Evolutionary conservation across 1,140 invertebrate genomes (phyloP), one percentile per base, ranked within the genome.

Genomic region (Laupala kohalensis): DNA sequence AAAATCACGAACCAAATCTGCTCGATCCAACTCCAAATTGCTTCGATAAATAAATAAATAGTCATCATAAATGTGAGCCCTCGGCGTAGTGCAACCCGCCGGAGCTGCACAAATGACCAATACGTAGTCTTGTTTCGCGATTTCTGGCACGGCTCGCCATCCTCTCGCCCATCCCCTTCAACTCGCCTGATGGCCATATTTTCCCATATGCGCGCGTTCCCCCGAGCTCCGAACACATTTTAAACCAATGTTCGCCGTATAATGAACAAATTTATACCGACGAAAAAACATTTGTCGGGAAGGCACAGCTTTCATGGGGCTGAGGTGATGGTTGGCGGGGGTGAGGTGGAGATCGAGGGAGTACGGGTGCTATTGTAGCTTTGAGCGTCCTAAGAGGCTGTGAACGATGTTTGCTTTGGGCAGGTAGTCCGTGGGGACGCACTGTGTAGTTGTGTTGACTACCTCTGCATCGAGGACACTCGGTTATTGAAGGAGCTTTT

Each of bases 41-140:
- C 67, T 68, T 68, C 67, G 29, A 30, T 68, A 68, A 68, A 68
- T 68, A 68, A 68, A 68, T 68, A 68, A 68, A 68, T 68, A 68
- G 67, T 68, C 26, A 68, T 68, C 26, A 37, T 68, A 68, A 68
- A 29, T 68, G 67, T 27, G 67, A 29, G 67, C 67, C 67, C 9
- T 23, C 26, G 67, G 67, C 67, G 29, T 25, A 29, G 27, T 68
- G 67, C 24, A 27, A 27, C n/a, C 26, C 25, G 67, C 26, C 4
- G 6, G 24, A 13, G 1, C 13, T 26, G 25, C 25, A 13, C 23
- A 29, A 68, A 30, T 68, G 67, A 68, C 28, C 4, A 29, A 29
- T 30, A 53, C 26, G 28, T 29, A 30, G 25, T 0, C 28, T 19
- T 68, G 27, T 30, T 68, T 23, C 29, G 29, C 67, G 26, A 29